Percentiles rank a stretch among this genome's conserved stretches.
Conservation (phyloP, 2,888 invertebrate species). For the Drosophila mulleri region DNA sequence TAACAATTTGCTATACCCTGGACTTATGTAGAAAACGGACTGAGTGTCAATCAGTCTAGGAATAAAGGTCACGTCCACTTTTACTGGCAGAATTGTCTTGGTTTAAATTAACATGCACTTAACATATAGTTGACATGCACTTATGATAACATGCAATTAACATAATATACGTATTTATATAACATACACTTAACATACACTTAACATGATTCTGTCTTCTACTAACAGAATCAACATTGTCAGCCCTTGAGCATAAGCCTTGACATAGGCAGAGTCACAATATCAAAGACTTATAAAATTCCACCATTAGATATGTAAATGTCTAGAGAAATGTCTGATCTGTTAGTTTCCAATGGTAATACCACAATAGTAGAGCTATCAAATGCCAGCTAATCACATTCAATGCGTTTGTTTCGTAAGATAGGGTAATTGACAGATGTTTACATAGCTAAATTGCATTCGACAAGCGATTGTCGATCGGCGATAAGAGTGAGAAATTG, state of each 20-base stretch:
- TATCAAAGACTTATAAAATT: not conserved
- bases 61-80: not conserved
- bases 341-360: not conserved
- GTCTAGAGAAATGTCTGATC: not conserved
- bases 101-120: not conserved
- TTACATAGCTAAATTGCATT: constrained; percentile 27
- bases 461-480: constrained; percentile 7
- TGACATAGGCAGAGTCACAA: not conserved
- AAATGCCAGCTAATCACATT: constrained; percentile 11
- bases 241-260: not conserved
- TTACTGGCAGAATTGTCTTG: not conserved
- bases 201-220: not conserved
- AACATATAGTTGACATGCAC: not conserved
- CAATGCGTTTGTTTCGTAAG: not conserved
- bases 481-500: constrained; percentile 37
- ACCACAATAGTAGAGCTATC: not conserved
- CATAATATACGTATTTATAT: not conserved
- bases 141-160: not conserved
- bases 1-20: constrained; percentile 1
- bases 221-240: not conserved
- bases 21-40: not conserved
- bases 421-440: constrained; percentile 15
- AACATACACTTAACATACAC: not conserved
- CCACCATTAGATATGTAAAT: not conserved
- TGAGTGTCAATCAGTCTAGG: not conserved